Base-by-base conservation (phyloP, 2,888 invertebrate genomes). In the Automeris io region DNA sequence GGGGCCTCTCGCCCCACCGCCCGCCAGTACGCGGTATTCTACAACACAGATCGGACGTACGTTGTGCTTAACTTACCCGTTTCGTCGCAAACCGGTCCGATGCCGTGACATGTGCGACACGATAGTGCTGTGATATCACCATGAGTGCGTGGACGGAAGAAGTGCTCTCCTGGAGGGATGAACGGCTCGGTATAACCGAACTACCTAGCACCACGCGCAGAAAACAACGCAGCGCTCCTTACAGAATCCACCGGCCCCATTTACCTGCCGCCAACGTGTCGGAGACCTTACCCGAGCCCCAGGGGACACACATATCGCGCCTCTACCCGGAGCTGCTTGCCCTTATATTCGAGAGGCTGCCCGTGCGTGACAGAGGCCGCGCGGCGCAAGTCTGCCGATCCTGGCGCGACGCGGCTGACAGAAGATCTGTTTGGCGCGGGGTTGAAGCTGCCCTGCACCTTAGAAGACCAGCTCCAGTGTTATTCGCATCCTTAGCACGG, bases 381-480 rank as follows among this genome's bases (percentile, higher is more conserved):
- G 97, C 94, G 12, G 95, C 97, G 2, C 96, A 96, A 80, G 96
- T 97, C 46, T 95, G 95, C 74, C 89, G 91, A 40, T 87, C 93
- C 41, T 98, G 97, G 97, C 88, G 96, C 43, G 97, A 97, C 66
- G 97, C 97, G 32, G 94, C 95, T 19, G 97, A 97, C 77, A 93
- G 95, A 58, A 93, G 95, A 57, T 94, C 94, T 25, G 96, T 98
- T 12, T 98, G 98, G 98, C 91, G 95, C 53, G 96, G 96, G 37
- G 96, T 96, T 21, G 96, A 96, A 70, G 97, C 97, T 1, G 93
- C 95, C 55, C 79, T 98, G 46, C 97, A 98, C 72, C 88, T 98
- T 35, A 89, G 95, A 45, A 89, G 93, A 54, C 92, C 95, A 45
- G 93, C 94, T 45, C 93, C 94, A 8, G 93, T 93, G 54, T 88